These are phyloP conservation scores for Brachypteracias leptosomus DNA, from an alignment of 2,113 vertebrate species.

Conservation along the genomic window DNA sequence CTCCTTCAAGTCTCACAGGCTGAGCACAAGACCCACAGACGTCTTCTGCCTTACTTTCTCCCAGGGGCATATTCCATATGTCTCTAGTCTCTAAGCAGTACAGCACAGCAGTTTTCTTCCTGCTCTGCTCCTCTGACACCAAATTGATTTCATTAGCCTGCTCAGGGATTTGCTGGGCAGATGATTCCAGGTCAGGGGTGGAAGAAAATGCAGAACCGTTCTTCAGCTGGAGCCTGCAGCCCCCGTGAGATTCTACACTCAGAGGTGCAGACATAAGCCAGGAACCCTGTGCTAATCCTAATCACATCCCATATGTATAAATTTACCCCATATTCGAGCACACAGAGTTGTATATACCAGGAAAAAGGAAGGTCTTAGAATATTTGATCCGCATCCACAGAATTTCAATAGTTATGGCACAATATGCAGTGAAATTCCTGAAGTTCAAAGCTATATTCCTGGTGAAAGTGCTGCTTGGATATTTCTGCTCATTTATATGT, in stretches of 20 bases:
- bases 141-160: neutral
- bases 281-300: neutral
- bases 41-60: neutral
- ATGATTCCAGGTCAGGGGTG: neutral
- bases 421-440: neutral
- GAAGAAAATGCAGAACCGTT: neutral
- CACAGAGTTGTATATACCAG: neutral
- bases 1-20: neutral
- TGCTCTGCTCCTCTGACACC: neutral
- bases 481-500: neutral
- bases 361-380: neutral
- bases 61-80: fast-evolving
- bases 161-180: neutral
- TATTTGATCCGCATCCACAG: neutral
- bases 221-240: neutral
- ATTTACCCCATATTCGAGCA: neutral
- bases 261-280: neutral
- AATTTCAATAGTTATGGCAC: neutral
- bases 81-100: neutral
- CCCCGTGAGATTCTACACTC: fast-evolving
- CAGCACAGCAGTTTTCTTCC: neutral
- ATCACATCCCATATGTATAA: neutral
- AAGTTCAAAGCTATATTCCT: neutral
- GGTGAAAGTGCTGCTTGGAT: neutral
- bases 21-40: neutral